Base-by-base conservation (phyloP, 2,888 invertebrate genomes). In the Escarpia spicata region DNA sequence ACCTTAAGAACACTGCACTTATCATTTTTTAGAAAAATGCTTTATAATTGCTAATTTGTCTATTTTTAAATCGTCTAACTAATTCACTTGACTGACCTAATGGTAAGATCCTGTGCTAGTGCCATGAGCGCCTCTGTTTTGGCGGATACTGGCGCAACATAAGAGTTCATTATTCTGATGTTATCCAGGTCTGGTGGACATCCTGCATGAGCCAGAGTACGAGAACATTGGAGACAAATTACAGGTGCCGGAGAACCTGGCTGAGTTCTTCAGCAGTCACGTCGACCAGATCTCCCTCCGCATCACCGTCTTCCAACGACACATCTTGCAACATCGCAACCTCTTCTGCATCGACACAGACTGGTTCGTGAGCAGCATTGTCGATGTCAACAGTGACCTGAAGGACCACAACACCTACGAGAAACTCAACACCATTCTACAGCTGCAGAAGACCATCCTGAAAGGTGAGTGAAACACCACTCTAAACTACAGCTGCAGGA, bases 241-340 rank as follows among this genome's bases (percentile, higher is more conserved):
- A 3, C 75, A 75, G 75, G 75, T 75, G 75, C 75, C 75, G 2
- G 75, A 75, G 75, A n/a, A 75, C 52, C 95, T 95, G 94, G 94
- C 95, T 3, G 96, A 96, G 45, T 96, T 96, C 94, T 96, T 96
- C 94, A 96, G 95, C 95, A 94, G 94, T 58, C 95, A 95, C 93
- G 95, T 95, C 0, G 96, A 96, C 43, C 92, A 93, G 60, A 44
- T 94, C n/a, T 43, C 92, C 90, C 75, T 96, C 95, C 95, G 95
- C 92, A 95, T 96, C 95, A 96, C 95, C 3, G 93, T 96, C 52
- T 95, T 93, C 91, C 96, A 96, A 93, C 95, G 95, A 0, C 93
- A 94, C 10, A 95, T 96, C 0, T 91, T 93, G 10, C 95, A 95
- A 92, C 94, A 95, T 93, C 95, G 95, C 91, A 95, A 96, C 93